These are phyloP conservation scores for Suncus etruscus DNA, from an alignment of 2,113 vertebrate species.

Conservation along the genomic window DNA sequence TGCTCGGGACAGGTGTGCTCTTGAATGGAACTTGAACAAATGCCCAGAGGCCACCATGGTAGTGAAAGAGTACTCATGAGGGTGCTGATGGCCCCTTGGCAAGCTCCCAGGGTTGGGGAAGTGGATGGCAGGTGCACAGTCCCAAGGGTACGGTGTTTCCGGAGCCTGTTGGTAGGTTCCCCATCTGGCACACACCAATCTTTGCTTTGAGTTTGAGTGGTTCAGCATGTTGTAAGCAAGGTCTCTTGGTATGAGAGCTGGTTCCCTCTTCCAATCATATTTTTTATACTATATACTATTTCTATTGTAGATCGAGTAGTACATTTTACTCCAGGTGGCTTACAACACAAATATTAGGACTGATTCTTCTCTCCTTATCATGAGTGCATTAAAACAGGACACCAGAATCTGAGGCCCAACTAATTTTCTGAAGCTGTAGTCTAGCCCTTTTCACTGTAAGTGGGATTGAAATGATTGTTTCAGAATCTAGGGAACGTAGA, in stretches of 20 bases:
- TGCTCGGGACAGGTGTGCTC: not conserved
- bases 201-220: conserved; percentile 55
- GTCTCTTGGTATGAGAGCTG: not conserved
- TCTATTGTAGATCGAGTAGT: conserved; percentile 27
- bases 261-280: not conserved
- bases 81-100: conserved; percentile 52
- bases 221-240: not conserved
- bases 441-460: not conserved
- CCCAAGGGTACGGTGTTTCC: conserved; percentile 56
- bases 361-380: not conserved
- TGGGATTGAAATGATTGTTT: not conserved
- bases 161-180: conserved; percentile 42
- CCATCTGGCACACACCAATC: conserved; percentile 69
- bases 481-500: not conserved
- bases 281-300: conserved; percentile 26
- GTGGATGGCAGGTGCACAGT: conserved; percentile 58
- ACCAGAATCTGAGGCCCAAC: not conserved
- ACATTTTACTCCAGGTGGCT: not conserved
- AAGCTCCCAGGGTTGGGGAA: conserved; percentile 32
- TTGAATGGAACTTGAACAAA: conserved; percentile 30
- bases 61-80: conserved; percentile 23
- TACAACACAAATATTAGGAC: not conserved
- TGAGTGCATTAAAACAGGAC: not conserved
- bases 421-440: not conserved
- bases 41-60: not conserved